Conservation (phyloP, 2,888 invertebrate genomes). For the Melanostoma mellinum region DNA sequence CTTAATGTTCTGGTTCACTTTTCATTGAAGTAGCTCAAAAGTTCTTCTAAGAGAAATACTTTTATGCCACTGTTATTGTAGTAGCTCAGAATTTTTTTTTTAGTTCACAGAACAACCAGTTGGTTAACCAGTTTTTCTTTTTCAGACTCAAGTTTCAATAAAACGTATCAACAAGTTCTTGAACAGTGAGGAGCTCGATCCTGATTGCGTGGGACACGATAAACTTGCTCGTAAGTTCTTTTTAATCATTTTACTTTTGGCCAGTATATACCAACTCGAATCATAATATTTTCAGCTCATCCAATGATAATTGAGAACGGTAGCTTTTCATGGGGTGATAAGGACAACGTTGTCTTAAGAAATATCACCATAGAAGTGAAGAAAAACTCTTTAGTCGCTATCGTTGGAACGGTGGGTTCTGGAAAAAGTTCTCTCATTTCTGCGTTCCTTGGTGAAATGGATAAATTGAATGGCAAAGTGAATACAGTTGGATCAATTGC, state of each 20-base stretch:
- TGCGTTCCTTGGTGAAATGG: conserved; percentile 95
- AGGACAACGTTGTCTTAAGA: conserved; percentile 85
- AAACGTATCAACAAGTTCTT: conserved; percentile 95
- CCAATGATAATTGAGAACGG: conserved; percentile 93
- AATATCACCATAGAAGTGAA: conserved; percentile 90
- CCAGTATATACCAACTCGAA: conserved; percentile 5
- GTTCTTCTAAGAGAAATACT: neutral
- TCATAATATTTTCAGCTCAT: conserved; percentile 83
- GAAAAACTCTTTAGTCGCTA: conserved; percentile 88
- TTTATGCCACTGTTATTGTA: conserved; percentile 8
- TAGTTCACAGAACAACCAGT: neutral
- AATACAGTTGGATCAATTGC: conserved; percentile 88
- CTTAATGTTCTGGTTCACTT: too few relatives aligned
- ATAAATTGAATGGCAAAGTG: conserved; percentile 90
- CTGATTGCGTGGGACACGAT: conserved; percentile 89
- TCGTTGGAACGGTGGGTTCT: conserved; percentile 94
- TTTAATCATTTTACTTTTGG: neutral
- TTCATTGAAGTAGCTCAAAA: too few relatives aligned
- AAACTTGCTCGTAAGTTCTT: conserved; percentile 86
- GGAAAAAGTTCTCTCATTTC: conserved; percentile 94
- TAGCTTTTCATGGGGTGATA: conserved; percentile 93
- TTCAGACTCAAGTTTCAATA: conserved; percentile 92
- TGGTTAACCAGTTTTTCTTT: conserved; percentile 13
- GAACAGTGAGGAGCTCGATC: conserved; percentile 94
- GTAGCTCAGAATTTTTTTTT: conserved; percentile 16